phyloP scores from a whole-genome alignment of 2,888 invertebrate genomes.

The Aspidiotus rigidus region DNA sequence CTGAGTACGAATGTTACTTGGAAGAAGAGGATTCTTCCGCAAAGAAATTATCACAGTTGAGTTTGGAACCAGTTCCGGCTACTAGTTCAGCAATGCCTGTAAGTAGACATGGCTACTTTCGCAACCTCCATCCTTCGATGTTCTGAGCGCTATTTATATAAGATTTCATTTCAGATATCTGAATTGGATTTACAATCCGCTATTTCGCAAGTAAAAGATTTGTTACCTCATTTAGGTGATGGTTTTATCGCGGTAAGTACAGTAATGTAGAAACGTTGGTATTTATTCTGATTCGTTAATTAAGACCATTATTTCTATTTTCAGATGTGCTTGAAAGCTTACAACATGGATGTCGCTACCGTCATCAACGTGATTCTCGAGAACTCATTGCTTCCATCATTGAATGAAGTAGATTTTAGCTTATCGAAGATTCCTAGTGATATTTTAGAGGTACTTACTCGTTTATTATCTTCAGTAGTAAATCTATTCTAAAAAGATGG shows the following conservation, averaged over 20 bases:
- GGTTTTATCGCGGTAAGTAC: constrained; percentile 52
- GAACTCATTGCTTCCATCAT: constrained; percentile 52
- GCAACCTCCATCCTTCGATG: background rate
- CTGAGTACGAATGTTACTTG: constrained; percentile 18
- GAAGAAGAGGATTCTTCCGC: background rate
- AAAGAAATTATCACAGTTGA: background rate
- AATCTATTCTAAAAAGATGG: background rate
- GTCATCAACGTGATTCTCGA: constrained; percentile 79
- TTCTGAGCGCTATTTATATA: no score
- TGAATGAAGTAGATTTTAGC: constrained; percentile 46
- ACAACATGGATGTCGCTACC: constrained; percentile 61
- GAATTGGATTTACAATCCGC: constrained; percentile 43
- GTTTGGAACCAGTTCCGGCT: constrained; percentile 16
- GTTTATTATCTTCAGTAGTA: background rate
- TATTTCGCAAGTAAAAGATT: constrained; percentile 59
- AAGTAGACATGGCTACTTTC: background rate
- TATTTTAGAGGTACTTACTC: constrained; percentile 5
- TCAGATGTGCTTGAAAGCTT: constrained; percentile 64
- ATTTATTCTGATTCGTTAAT: constrained; percentile 32
- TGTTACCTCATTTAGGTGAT: constrained; percentile 73
- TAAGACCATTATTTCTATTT: constrained; percentile 46
- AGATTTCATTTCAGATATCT: background rate
- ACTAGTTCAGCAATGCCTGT: background rate
- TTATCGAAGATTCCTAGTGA: constrained; percentile 43
- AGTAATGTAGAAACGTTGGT: background rate